Evolutionary conservation across 2,888 invertebrate species (phyloP), one percentile per base, ranked within the genome.

Genomic region (Amiota communis): DNA sequence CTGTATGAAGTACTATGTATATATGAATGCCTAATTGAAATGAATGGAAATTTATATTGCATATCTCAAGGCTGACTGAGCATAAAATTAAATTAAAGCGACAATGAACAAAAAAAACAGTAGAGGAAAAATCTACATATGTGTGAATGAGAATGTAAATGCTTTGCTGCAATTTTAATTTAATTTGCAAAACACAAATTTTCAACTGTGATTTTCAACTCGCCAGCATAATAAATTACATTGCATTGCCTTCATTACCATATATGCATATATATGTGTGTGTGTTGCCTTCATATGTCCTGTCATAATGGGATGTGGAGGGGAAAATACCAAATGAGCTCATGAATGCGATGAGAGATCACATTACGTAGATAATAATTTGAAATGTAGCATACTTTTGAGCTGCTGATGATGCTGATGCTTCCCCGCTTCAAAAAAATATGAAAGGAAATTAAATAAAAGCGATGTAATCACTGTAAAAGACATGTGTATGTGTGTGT

Each of bases 21-120:
- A 36, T 36, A 36, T 36, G 36, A 36, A 36, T 36, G 59, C 11
- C 17, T 59, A 20, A 67, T 67, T 67, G 15, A n/a, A 17, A 17
- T 51, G 51, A 67, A 20, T 47, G 65, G 12, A 47, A 65, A 48
- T 65, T 65, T 47, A 48, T 65, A 20, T 65, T 64, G 64, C 64
- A 64, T 64, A 64, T 64, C 64, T 64, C 13, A 36, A 64, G 64
- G 64, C 64, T 46, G 64, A 64, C 64, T 64, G 64, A 8, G 20
- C 46, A n/a, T 36, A 36, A 36, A 36, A 36, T 36, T 36, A 36
- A 6, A 36, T 36, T 36, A 36, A 36, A 36, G 36, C 36, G 36
- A 36, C 36, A 36, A 36, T 36, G 36, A 36, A 36, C 36, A 36
- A 36, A 36, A 36, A 36, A 36, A 6, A 36, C 6, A 36, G 3